A percentile compares a stretch with the other conserved stretches of the same genome.
These are phyloP conservation scores for Laticauda laticaudata DNA, from an alignment of 2,113 vertebrate genomes.

Conservation along the genomic window DNA sequence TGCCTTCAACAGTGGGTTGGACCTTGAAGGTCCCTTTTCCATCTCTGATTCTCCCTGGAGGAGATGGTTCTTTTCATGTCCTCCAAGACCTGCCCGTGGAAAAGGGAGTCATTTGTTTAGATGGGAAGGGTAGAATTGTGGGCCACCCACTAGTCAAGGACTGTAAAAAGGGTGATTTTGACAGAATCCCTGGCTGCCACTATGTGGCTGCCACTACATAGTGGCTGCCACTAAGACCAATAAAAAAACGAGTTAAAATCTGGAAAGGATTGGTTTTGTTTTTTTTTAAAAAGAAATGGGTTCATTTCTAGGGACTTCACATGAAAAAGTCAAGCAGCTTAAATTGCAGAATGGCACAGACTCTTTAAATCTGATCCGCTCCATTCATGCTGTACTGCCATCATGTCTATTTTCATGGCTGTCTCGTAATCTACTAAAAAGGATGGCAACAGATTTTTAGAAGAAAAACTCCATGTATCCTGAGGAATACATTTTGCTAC, in stretches of 20 bases:
- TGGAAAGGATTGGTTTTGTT: neutral
- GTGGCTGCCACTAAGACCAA: neutral
- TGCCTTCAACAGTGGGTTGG: neutral
- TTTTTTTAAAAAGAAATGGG: neutral
- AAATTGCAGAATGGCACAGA: neutral
- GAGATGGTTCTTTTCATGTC: neutral
- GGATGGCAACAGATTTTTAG: neutral
- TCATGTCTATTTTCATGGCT: neutral
- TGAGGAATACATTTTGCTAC: neutral
- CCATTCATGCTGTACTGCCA: neutral
- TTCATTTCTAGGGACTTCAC: neutral
- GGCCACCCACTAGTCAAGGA: neutral
- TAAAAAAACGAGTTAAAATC: neutral
- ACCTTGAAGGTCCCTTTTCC: neutral
- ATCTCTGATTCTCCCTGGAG: neutral
- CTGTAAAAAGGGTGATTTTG: neutral
- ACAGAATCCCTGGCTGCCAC: neutral
- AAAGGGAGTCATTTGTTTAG: neutral
- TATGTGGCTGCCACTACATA: neutral
- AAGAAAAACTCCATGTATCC: neutral
- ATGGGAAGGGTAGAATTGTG: neutral
- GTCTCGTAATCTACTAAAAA: neutral
- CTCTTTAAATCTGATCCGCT: neutral
- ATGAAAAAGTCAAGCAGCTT: neutral
- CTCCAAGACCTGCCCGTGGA: neutral